Percentiles rank a stretch among this genome's conserved stretches.
Evolutionary conservation across 2,113 vertebrate genomes (phyloP).

Genomic region (Microtus montanus): DNA sequence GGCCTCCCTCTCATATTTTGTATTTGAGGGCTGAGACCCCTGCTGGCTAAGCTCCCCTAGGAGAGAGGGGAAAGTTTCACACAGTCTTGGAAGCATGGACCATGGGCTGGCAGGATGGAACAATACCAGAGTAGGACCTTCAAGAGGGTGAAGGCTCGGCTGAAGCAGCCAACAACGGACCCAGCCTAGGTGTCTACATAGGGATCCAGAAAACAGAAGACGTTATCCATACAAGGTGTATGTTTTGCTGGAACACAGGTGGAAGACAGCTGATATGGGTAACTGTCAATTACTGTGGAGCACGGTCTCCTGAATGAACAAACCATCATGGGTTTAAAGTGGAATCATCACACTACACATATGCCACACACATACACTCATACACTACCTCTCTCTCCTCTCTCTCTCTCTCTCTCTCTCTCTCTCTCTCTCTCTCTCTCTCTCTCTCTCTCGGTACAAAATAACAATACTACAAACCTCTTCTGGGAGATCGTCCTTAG

Average conservation of each 20-base stretch:
- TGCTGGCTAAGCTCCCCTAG: background rate
- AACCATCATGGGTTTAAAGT: background rate
- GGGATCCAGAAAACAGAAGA: background rate
- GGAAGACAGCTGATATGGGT: fast-evolving
- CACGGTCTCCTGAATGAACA: background rate
- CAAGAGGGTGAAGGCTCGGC: background rate
- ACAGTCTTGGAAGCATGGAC: background rate
- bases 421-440: too few species aligned
- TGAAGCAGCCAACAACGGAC: fast-evolving
- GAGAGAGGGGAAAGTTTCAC: background rate
- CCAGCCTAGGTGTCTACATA: background rate
- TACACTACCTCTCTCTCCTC: too few species aligned
- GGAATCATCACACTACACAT: background rate
- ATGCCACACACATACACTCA: too few species aligned
- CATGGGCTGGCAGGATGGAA: background rate
- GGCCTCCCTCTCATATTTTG: background rate
- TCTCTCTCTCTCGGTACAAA: too few species aligned
- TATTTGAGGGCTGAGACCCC: background rate
- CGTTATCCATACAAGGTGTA: background rate
- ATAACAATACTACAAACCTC: background rate
- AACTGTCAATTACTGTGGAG: background rate
- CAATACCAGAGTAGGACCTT: background rate
- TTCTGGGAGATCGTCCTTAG: background rate
- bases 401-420: too few species aligned
- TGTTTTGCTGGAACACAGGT: fast-evolving